Evolutionary conservation across 2,797 vertebrate genomes (phyloP).

Genomic region (Cygnus olor): DNA sequence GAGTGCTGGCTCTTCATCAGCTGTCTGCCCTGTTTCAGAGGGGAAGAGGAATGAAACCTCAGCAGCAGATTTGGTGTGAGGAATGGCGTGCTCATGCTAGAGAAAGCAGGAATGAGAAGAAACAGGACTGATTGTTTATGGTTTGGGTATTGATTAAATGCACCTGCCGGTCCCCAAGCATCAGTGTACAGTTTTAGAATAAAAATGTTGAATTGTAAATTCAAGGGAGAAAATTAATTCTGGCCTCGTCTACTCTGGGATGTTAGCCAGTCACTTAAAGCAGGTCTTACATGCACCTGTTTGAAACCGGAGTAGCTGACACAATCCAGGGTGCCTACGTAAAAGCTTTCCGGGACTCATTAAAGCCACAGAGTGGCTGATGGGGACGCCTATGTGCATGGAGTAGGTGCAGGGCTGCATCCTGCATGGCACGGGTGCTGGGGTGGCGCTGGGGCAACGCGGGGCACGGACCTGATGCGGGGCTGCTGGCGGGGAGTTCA

Average conservation of each 20-base stretch:
- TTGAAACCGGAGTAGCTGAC: neutral
- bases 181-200: neutral
- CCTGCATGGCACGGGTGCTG: neutral
- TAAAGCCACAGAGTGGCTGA: rapidly evolving
- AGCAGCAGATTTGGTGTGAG: neutral
- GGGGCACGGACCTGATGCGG: neutral
- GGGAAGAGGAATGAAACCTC: neutral
- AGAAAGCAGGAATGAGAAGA: neutral
- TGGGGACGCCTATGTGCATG: neutral
- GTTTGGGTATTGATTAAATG: neutral
- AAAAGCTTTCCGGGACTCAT: neutral
- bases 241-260: neutral
- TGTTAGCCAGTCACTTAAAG: neutral
- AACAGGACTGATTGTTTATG: neutral
- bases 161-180: neutral
- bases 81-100: neutral
- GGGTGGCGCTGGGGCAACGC: neutral
- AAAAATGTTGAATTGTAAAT: neutral
- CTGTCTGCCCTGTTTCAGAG: neutral
- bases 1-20: constrained; percentile 33
- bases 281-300: neutral
- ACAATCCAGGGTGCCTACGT: neutral
- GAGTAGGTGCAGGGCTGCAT: neutral
- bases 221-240: constrained; percentile 13
- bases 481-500: rapidly evolving